Percentiles rank a stretch among this genome's conserved stretches.
phyloP scores from a whole-genome alignment of 2,113 vertebrate species.

The Myanophis thanlyinensis region DNA sequence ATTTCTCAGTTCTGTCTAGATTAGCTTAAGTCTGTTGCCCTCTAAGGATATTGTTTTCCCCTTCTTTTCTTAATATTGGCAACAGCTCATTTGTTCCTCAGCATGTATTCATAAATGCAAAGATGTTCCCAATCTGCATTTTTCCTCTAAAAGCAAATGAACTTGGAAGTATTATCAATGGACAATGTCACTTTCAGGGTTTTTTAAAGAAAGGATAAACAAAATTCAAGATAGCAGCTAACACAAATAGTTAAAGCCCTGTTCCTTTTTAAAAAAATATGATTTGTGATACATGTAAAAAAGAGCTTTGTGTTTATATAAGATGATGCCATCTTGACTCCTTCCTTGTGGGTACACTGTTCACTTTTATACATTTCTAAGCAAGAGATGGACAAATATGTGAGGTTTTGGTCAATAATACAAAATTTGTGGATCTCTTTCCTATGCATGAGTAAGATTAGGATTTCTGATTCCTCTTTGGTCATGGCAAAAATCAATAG shows the following conservation, averaged over 20 bases:
- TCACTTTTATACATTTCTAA: not conserved
- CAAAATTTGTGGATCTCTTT: not conserved
- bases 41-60: not conserved
- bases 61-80: not conserved
- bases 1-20: not conserved
- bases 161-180: not conserved
- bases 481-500: not conserved
- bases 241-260: not conserved
- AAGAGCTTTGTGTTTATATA: not conserved
- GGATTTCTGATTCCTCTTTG: not conserved
- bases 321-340: not conserved
- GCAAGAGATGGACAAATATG: not conserved
- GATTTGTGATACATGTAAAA: not conserved
- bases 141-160: not conserved
- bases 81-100: not conserved
- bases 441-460: not conserved
- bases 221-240: not conserved
- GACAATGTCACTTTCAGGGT: not conserved
- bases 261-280: not conserved
- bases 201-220: not conserved
- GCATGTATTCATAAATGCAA: not conserved
- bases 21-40: not conserved
- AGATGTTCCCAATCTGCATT: not conserved
- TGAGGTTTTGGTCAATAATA: not conserved
- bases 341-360: not conserved